Percentiles rank a stretch among this genome's conserved stretches.
Conservation (phyloP, 2,113 vertebrate species). For the Xyliphius kryptos region DNA sequence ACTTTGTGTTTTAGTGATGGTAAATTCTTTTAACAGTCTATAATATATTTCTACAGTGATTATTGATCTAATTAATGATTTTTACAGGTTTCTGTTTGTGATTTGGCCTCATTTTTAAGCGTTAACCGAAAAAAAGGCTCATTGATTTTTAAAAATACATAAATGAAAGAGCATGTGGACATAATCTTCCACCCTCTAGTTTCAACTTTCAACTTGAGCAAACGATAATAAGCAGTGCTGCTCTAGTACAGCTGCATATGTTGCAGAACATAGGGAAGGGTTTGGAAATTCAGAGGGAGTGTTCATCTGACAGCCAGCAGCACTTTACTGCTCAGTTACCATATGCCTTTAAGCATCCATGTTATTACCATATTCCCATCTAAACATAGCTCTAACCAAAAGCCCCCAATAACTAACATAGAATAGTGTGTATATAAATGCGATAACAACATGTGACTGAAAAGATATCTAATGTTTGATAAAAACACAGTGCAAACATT, state of each 20-base stretch:
- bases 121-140: no score
- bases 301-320: conserved; percentile 14
- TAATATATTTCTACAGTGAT: no score
- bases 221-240: conserved; percentile 10
- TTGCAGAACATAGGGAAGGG: not conserved
- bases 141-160: no score
- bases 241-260: conserved; percentile 8
- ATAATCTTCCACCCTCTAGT: conserved; percentile 16
- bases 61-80: no score
- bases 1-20: no score
- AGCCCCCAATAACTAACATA: not conserved
- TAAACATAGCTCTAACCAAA: not conserved
- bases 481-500: no score
- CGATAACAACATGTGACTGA: no score
- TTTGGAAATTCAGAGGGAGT: conserved; percentile 15
- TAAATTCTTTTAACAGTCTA: no score
- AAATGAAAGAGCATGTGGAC: no score
- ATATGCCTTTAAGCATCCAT: not conserved
- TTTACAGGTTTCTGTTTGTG: no score
- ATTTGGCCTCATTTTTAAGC: no score
- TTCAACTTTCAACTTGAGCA: not conserved
- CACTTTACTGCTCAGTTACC: conserved; percentile 5
- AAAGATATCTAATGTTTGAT: no score
- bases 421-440: not conserved
- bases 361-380: conserved; percentile 9